Evolutionary conservation across 2,888 invertebrate genomes (phyloP).

Genomic region (Chironomus riparius): DNA sequence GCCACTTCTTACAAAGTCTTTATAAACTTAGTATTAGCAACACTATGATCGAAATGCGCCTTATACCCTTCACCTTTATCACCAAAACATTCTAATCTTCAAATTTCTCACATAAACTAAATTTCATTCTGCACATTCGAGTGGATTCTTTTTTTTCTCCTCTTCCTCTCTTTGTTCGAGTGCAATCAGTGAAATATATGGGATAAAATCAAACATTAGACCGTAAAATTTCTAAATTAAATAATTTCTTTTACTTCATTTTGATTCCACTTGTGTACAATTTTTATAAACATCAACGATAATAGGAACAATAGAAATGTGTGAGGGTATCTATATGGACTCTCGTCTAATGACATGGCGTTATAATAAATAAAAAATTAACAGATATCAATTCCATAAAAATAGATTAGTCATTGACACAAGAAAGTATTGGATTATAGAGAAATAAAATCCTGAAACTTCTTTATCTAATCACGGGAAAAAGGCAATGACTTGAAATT

Average conservation of each 20-base stretch:
- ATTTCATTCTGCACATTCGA: background rate
- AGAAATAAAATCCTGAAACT: background rate
- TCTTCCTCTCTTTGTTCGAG: background rate
- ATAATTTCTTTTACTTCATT: background rate
- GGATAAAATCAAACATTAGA: constrained; percentile 2
- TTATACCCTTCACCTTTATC: too few relatives aligned
- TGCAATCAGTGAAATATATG: background rate
- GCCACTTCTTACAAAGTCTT: too few relatives aligned
- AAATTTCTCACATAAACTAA: too few relatives aligned
- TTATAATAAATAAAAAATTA: background rate
- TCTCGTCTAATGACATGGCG: background rate
- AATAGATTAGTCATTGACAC: background rate
- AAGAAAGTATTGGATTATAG: background rate
- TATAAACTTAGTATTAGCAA: too few relatives aligned
- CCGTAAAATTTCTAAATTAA: constrained; percentile 12
- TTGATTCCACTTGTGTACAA: background rate
- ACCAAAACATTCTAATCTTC: too few relatives aligned
- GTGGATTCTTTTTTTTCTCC: too few relatives aligned
- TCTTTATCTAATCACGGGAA: background rate
- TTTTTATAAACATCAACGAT: too few relatives aligned
- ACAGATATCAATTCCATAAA: background rate
- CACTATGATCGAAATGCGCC: too few relatives aligned
- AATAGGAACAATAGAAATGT: background rate
- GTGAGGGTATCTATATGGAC: background rate
- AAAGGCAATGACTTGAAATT: background rate